Evolutionary conservation across 2,113 vertebrate genomes (phyloP).

Genomic region (Ophthalmolycus amberensis): DNA sequence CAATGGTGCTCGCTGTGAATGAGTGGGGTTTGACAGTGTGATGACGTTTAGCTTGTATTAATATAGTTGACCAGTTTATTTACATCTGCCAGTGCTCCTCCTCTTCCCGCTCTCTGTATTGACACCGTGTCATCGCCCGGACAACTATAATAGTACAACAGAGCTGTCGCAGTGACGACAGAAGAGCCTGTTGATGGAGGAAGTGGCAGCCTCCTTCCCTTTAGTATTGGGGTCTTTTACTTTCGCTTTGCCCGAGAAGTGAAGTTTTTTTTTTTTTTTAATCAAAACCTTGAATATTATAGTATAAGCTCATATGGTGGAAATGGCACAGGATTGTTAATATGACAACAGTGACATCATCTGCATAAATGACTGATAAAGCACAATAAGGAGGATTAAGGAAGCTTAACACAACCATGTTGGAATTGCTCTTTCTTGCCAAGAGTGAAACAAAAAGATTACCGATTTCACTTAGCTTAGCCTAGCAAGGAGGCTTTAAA

Average conservation of each 20-base stretch:
- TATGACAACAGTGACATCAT: neutral
- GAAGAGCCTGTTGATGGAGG: neutral
- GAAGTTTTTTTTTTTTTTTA: neutral
- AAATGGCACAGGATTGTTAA: neutral
- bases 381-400: neutral
- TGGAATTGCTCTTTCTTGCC: neutral
- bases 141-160: neutral
- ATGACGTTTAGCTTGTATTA: slow-evolving; percentile 3
- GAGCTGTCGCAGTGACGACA: neutral
- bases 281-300: neutral
- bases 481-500: neutral
- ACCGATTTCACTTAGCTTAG: neutral
- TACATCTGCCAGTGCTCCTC: neutral
- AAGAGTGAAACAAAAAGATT: neutral
- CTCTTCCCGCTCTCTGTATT: neutral
- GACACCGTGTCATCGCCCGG: neutral
- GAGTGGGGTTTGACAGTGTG: neutral
- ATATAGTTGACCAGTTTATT: neutral
- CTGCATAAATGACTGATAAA: neutral
- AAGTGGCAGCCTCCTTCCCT: too few relatives aligned
- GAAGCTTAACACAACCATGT: neutral
- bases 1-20: neutral
- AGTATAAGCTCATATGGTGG: neutral
- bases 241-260: neutral
- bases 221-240: neutral